Evolutionary conservation across 2,888 invertebrate genomes (phyloP), one percentile per base, ranked within the genome.

Genomic region (Baccha elongata): DNA sequence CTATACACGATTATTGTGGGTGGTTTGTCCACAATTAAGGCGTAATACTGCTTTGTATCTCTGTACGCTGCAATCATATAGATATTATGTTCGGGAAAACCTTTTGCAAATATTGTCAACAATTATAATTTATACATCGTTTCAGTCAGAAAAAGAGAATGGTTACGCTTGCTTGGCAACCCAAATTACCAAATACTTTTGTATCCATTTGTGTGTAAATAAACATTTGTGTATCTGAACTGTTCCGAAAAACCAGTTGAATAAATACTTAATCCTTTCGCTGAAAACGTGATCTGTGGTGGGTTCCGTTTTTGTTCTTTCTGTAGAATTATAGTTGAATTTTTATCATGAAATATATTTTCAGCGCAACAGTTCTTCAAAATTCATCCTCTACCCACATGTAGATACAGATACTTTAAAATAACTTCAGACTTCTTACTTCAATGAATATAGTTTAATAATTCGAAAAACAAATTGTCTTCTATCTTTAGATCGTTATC

Each of bases 11-110:
- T 62, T 76, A 55, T 72, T 67, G 35, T 35, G 48, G 19, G 58
- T 19, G 35, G 46, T 76, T 81, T 75, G 60, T 52, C 71, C 62
- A 42, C 71, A 76, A 81, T 81, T 81, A 81, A 67, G 26, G 67
- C 64, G 60, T 62, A 60, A 19, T 60, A 44, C 29, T 29, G 8
- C 10, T 15, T 1, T 37, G 10, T 42, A 8, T 15, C 17, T 2
- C 1, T 60, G 29, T 11, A n/a, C 3, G 3, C 1, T 7, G 21
- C 19, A 55, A 13, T 21, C n/a, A 32, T 23, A n/a, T n/a, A n/a
- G 3, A 6, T 40, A 4, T 46, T 64, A 60, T 60, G 75, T 80
- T 69, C 44, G 48, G 58, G 64, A 29, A 69, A 69, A 69, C 76
- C 71, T 62, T 81, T 71, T 32, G 71, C 65, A 75, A 67, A 75